phyloP scores from a whole-genome alignment of 2,113 vertebrate species.

The Zosterops pallidus region DNA sequence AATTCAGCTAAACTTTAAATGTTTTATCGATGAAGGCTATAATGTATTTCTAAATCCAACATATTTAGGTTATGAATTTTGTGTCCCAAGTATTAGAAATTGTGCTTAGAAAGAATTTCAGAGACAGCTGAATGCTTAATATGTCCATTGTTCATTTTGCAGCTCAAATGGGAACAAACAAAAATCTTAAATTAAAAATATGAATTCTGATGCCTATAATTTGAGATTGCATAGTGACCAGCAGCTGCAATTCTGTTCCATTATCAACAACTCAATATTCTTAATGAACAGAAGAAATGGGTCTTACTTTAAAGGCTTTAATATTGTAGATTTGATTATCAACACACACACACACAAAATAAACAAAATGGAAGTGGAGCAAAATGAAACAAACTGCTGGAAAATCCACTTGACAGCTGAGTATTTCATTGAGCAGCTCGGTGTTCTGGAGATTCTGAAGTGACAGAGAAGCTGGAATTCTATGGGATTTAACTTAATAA shows the following conservation, averaged over 20 bases:
- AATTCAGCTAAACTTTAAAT: not conserved
- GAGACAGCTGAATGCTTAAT: not conserved
- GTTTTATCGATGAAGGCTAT: not conserved
- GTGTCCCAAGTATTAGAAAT: not conserved
- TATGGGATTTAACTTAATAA: not conserved
- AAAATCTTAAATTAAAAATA: not conserved
- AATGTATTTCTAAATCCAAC: not conserved
- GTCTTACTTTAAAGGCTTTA: not conserved
- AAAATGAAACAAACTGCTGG: fast-evolving
- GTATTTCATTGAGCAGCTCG: not conserved
- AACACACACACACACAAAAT: not conserved
- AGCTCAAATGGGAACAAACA: not conserved
- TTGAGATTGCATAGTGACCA: not conserved
- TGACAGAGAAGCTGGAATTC: not conserved
- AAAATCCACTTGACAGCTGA: not conserved
- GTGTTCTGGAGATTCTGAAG: not conserved
- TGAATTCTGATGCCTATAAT: not conserved
- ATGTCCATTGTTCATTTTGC: not conserved
- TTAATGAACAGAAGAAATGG: not conserved
- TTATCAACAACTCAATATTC: not conserved
- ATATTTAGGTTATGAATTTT: not conserved
- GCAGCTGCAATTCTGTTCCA: not conserved
- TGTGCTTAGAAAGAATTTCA: not conserved
- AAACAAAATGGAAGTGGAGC: not conserved
- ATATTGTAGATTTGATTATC: not conserved